Conservation (phyloP, 2,113 vertebrate species). For the Equus quagga region DNA sequence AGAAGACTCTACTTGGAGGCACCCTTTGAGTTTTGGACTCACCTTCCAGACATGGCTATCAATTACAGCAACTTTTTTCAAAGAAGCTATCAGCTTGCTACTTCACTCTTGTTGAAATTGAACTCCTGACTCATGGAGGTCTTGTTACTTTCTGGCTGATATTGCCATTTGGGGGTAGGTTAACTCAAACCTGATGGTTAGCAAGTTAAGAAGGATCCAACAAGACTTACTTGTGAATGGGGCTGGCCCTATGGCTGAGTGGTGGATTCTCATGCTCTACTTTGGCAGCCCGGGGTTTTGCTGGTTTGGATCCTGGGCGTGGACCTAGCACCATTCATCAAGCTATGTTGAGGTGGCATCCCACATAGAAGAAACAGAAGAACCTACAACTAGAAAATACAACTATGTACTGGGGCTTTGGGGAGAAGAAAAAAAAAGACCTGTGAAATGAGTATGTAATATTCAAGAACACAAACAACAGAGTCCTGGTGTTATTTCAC, state of each 20-base stretch:
- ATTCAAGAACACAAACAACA: background rate
- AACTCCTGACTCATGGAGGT: background rate
- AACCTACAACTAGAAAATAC: no score
- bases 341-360: no score
- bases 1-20: background rate
- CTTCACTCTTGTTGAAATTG: background rate
- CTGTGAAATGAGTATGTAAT: background rate
- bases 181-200: background rate
- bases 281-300: no score
- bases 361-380: no score
- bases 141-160: background rate
- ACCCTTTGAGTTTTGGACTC: background rate
- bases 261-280: no score
- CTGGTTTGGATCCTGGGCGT: no score
- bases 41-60: background rate
- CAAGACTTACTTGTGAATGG: background rate
- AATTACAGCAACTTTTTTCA: background rate
- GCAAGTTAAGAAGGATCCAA: background rate
- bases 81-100: background rate
- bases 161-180: background rate
- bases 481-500: background rate
- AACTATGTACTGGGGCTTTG: no score
- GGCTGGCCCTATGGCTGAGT: no score
- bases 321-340: no score
- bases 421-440: no score